Evolutionary conservation across 2,888 invertebrate genomes (phyloP).

Genomic region (Branchinecta sandiegonensis): DNA sequence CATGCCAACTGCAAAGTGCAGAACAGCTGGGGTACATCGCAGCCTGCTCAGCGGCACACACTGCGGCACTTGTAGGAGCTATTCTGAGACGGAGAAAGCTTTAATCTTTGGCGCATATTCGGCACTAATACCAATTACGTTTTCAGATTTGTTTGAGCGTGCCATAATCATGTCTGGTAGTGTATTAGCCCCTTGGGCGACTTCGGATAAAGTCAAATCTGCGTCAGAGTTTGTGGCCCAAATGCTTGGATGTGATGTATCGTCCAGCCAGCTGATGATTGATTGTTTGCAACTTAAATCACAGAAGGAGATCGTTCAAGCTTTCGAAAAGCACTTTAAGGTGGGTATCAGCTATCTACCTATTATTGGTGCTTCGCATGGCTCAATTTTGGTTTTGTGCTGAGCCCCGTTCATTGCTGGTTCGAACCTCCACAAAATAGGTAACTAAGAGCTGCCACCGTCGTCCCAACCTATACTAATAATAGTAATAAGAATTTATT

Average conservation of each 20-base stretch:
- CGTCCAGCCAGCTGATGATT: conserved; percentile 35
- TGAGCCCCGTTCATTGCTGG: not conserved
- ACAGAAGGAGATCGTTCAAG: conserved; percentile 44
- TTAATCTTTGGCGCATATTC: too few species aligned
- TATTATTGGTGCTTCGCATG: too few species aligned
- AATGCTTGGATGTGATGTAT: conserved; percentile 28
- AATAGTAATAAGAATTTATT: too few species aligned
- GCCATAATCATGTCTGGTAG: conserved; percentile 53
- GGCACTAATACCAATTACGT: not conserved
- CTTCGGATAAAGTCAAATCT: conserved; percentile 38
- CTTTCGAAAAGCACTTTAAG: conserved; percentile 42
- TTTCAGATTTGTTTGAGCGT: conserved; percentile 46
- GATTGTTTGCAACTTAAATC: conserved; percentile 48
- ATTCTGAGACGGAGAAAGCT: too few species aligned
- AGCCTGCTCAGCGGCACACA: too few species aligned
- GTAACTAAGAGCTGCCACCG: too few species aligned
- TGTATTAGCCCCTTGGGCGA: conserved; percentile 38
- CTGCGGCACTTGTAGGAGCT: too few species aligned
- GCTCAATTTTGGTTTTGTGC: not conserved
- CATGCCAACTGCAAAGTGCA: too few species aligned
- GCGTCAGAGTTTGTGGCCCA: conserved; percentile 28
- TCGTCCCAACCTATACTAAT: too few species aligned
- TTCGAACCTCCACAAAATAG: not conserved
- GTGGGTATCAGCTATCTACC: conserved; percentile 29
- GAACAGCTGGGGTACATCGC: too few species aligned